Percentiles rank a stretch among this genome's conserved stretches.
Conservation (phyloP, 2,113 vertebrate genomes). For the Capra hircus region DNA sequence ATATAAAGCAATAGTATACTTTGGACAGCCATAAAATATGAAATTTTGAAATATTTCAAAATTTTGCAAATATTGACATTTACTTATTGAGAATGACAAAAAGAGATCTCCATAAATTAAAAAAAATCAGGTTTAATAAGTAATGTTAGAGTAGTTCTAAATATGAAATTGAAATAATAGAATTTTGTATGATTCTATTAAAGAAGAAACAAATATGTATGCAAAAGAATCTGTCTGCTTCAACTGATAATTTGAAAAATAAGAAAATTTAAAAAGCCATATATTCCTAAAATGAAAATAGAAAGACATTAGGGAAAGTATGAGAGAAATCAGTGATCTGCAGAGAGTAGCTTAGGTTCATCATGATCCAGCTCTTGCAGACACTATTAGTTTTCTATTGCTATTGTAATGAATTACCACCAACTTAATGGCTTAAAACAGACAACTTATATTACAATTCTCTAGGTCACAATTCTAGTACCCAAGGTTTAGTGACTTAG, state of each 20-base stretch:
- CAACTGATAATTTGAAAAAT: neutral
- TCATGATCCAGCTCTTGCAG: neutral
- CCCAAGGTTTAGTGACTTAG: neutral
- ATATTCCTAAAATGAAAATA: neutral
- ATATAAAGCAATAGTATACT: neutral
- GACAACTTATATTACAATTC: neutral
- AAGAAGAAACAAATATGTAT: neutral
- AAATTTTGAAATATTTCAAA: neutral
- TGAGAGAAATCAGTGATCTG: neutral
- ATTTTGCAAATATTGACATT: neutral
- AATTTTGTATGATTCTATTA: neutral
- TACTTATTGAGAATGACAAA: neutral
- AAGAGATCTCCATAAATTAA: accelerated
- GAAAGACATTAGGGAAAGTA: neutral
- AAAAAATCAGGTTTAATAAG: neutral
- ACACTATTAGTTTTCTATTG: neutral
- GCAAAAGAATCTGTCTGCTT: neutral
- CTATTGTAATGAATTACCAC: neutral
- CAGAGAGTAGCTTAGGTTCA: neutral
- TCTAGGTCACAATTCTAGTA: neutral
- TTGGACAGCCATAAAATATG: neutral
- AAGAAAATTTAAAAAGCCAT: neutral
- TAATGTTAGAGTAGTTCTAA: neutral
- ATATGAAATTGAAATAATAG: neutral
- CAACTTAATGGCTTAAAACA: neutral